phyloP scores from a whole-genome alignment of 2,113 vertebrate genomes.

The Plotosus lineatus region DNA sequence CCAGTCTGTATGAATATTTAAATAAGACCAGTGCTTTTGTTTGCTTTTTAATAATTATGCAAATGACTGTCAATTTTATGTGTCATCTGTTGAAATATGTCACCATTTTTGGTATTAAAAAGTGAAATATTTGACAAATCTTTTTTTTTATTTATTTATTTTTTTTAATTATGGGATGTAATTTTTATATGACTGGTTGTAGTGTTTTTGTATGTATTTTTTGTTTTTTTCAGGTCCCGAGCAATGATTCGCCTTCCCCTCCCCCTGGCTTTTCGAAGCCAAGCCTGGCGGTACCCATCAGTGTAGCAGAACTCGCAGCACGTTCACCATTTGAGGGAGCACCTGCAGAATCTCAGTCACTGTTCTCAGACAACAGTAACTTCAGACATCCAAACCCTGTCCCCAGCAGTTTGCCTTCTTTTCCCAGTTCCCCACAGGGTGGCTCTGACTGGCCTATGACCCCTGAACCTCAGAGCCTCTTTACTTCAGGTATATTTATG shows the following conservation, averaged over 20 bases:
- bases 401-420: constrained; percentile 91
- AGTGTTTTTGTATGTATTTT: background rate
- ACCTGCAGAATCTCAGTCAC: constrained; percentile 95
- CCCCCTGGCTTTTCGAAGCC: constrained; percentile 94
- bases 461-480: constrained; percentile 98
- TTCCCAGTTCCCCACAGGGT: constrained; percentile 87
- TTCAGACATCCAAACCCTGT: constrained; percentile 98
- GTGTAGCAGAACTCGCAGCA: constrained; percentile 88
- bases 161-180: too few species aligned
- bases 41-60: too few species aligned
- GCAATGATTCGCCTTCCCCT: constrained; percentile 93
- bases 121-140: too few species aligned
- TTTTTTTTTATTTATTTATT: too few species aligned
- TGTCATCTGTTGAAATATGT: too few species aligned
- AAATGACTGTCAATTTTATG: too few species aligned
- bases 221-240: constrained; percentile 75
- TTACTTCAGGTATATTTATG: constrained; percentile 85
- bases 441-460: constrained; percentile 96
- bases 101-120: too few species aligned
- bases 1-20: too few species aligned
- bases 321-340: constrained; percentile 96
- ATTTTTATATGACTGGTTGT: too few species aligned
- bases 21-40: too few species aligned
- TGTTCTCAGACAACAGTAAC: constrained; percentile 96
- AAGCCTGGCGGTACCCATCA: constrained; percentile 91